Evolutionary conservation across 1,140 invertebrate species (phyloP), one percentile per base, ranked within the genome.

Genomic region (Dinoponera quadriceps): DNA sequence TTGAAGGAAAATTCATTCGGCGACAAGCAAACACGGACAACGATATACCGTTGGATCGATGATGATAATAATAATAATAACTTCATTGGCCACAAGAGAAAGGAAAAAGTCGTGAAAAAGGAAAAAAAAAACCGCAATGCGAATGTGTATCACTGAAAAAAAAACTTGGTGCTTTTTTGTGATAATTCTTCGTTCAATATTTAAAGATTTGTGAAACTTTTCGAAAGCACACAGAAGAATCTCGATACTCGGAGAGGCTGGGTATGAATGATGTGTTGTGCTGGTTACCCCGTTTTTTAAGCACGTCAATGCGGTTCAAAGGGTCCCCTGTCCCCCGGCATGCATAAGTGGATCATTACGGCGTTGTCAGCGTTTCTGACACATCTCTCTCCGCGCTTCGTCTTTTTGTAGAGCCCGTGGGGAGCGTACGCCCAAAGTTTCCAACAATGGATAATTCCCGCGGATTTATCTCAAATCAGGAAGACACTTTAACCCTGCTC

Each of bases 401-500:
- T 78, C 71, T 81, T 85, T 72, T 63, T 82, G 25, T 87, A 96
- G 95, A 96, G 91, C 96, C 96, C 22, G 94, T 96, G 29, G 95
- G 95, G 82, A 95, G 95, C 85, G 95, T 96, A 68, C 93, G 95
- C 83, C 96, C 96, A 63, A 96, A 96, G 94, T 96, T 96, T 91
- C 96, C 96, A 44, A 96, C 95, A 66, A 92, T 96, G 93, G 96
- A 96, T 92, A 96, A 95, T 90, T 94, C 95, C 84, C 95, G 95
- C 92, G 94, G 95, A 87, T 96, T 96, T 92, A 77, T 95, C 95
- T 81, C 93, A 95, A 87, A 55, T 33, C 38, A 69, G 16, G 86
- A 87, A 84, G 88, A 91, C 33, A 84, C 93, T 78, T 91, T 94
- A 87, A 94, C 94, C 74, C 90, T 96, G 54, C 92, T 96, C 60